Evolutionary conservation across 2,888 invertebrate genomes (phyloP).

Genomic region (Nephrotoma guestfalica): DNA sequence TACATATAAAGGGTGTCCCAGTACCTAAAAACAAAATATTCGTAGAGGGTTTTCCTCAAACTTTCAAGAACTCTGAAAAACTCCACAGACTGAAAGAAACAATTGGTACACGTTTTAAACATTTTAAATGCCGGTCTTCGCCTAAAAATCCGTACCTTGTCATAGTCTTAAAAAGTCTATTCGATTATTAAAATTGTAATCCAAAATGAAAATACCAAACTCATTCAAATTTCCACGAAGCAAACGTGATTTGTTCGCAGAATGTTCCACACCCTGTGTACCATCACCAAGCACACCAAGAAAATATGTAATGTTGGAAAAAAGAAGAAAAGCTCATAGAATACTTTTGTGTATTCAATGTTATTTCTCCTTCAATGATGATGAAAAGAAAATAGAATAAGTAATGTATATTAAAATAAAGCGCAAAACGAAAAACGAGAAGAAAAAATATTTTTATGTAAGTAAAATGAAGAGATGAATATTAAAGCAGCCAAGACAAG

Average conservation of each 20-base stretch:
- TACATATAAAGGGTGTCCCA: too few relatives aligned
- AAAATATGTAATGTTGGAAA: neutral
- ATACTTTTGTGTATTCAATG: neutral
- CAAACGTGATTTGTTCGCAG: too few relatives aligned
- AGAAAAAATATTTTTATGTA: neutral
- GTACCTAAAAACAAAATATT: too few relatives aligned
- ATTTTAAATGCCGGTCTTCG: too few relatives aligned
- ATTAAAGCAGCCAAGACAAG: neutral
- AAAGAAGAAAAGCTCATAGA: neutral
- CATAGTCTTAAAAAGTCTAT: too few relatives aligned
- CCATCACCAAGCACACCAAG: neutral
- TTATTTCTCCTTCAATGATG: neutral
- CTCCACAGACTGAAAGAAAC: too few relatives aligned
- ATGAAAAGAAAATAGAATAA: neutral
- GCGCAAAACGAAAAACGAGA: neutral
- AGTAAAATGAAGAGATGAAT: neutral
- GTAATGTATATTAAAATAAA: neutral
- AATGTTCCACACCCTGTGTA: neutral
- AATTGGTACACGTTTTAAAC: too few relatives aligned
- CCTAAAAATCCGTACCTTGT: too few relatives aligned
- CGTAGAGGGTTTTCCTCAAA: too few relatives aligned
- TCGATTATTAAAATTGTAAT: too few relatives aligned
- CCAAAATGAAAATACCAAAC: neutral
- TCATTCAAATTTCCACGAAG: neutral
- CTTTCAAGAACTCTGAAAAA: too few relatives aligned